Conservation (phyloP, 2,888 invertebrate genomes). For the Cepaea hortensis region DNA sequence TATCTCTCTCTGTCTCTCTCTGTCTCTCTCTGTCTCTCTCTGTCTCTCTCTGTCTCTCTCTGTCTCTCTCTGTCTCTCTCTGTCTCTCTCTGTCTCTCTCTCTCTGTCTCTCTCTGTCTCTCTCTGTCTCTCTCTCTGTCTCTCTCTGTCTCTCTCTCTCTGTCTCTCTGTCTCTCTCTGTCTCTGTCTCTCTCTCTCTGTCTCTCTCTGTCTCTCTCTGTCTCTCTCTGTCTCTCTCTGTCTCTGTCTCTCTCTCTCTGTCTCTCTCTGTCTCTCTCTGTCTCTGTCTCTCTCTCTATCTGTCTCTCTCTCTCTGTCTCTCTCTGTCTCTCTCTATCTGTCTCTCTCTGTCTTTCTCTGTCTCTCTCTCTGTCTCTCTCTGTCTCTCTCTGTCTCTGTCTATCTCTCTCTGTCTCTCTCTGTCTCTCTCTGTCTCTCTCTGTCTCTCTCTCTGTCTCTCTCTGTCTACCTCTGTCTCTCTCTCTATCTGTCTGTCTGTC, state of each 20-base stretch:
- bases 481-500: slow-evolving; percentile 1
- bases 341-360: background rate
- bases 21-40: too few relatives aligned
- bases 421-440: background rate
- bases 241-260: background rate
- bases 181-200: background rate
- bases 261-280: too few relatives aligned
- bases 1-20: too few relatives aligned
- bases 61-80: too few relatives aligned
- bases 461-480: background rate
- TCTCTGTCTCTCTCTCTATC: background rate
- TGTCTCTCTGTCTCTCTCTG: too few relatives aligned
- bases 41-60: too few relatives aligned
- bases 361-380: background rate
- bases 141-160: too few relatives aligned
- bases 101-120: too few relatives aligned
- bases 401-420: background rate
- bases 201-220: background rate
- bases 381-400: background rate
- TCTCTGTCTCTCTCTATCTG: background rate
- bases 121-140: too few relatives aligned
- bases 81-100: too few relatives aligned
- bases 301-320: background rate
- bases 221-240: background rate
- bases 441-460: background rate